These are phyloP conservation scores for Aphelinus atriplicis DNA, from an alignment of 1,140 invertebrate genomes.

Conservation along the genomic window DNA sequence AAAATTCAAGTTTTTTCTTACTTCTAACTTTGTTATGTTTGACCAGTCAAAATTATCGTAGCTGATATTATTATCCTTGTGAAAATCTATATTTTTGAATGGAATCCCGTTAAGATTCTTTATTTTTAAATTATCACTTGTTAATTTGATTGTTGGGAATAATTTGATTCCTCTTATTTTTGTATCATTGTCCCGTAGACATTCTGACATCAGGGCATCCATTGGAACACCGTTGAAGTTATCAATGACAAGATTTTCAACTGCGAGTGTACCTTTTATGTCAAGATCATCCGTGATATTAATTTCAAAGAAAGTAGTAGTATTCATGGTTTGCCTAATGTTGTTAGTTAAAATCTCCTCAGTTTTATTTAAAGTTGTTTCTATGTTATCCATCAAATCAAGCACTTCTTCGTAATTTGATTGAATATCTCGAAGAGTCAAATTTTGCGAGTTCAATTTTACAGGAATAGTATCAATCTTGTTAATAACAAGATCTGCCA, in stretches of 20 bases:
- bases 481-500: slow-evolving; percentile 23
- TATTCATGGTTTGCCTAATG: slow-evolving; percentile 6
- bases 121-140: slow-evolving; percentile 43
- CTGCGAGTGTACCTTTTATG: slow-evolving; percentile 44
- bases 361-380: slow-evolving; percentile 34
- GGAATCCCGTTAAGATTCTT: slow-evolving; percentile 50
- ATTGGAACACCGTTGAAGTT: slow-evolving; percentile 44
- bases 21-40: slow-evolving; percentile 43
- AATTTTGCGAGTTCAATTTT: slow-evolving; percentile 26
- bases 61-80: slow-evolving; percentile 16
- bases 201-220: slow-evolving; percentile 36
- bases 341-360: slow-evolving; percentile 12
- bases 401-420: slow-evolving; percentile 24
- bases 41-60: slow-evolving; percentile 43
- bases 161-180: slow-evolving; percentile 44
- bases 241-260: slow-evolving; percentile 44
- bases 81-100: slow-evolving; percentile 44
- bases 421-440: slow-evolving; percentile 37
- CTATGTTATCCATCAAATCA: slow-evolving; percentile 28
- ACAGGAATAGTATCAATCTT: slow-evolving; percentile 37
- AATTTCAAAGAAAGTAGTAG: slow-evolving; percentile 8
- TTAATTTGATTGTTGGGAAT: slow-evolving; percentile 47
- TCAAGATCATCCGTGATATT: slow-evolving; percentile 45
- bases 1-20: slow-evolving; percentile 47
- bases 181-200: background rate